Evolutionary conservation across 2,888 invertebrate species (phyloP).

Genomic region (Cosmorhoe ocellata): DNA sequence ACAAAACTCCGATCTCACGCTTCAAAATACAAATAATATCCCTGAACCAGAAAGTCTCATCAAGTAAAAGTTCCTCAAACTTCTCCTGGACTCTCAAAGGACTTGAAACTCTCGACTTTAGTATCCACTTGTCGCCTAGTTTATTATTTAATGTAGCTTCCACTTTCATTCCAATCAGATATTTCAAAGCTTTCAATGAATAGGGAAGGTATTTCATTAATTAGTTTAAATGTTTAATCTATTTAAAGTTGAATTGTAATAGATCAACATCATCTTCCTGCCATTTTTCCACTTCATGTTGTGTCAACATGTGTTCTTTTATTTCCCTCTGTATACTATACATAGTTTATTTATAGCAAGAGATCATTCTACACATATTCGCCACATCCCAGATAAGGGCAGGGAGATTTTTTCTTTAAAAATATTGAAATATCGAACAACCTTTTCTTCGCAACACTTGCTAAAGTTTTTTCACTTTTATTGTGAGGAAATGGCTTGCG

Average conservation of each 20-base stretch:
- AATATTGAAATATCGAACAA: conserved; percentile 43
- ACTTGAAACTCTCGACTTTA: conserved; percentile 7
- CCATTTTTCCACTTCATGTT: no score
- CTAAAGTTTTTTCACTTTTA: conserved; percentile 39
- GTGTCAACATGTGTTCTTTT: no score
- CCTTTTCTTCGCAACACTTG: conserved; percentile 39
- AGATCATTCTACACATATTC: conserved; percentile 24
- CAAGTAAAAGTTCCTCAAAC: conserved; percentile 15
- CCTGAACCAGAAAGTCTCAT: conserved; percentile 1
- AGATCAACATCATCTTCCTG: no score
- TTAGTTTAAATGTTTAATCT: conserved; percentile 1
- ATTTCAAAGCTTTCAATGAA: conserved; percentile 18
- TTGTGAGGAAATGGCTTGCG: conserved; percentile 50
- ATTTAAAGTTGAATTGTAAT: no score
- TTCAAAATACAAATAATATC: conserved; percentile 4
- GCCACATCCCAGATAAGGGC: conserved; percentile 14
- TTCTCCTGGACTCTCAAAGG: conserved; percentile 11
- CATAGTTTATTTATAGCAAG: no score
- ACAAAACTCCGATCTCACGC: not conserved
- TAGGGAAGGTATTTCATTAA: conserved; percentile 6
- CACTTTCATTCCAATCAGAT: conserved; percentile 12
- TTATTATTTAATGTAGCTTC: conserved; percentile 15
- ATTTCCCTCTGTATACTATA: no score
- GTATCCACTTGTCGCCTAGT: conserved; percentile 18
- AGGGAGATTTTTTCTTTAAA: conserved; percentile 38